Evolutionary conservation across 2,797 vertebrate genomes (phyloP).

Genomic region (Hybognathus amarus): DNA sequence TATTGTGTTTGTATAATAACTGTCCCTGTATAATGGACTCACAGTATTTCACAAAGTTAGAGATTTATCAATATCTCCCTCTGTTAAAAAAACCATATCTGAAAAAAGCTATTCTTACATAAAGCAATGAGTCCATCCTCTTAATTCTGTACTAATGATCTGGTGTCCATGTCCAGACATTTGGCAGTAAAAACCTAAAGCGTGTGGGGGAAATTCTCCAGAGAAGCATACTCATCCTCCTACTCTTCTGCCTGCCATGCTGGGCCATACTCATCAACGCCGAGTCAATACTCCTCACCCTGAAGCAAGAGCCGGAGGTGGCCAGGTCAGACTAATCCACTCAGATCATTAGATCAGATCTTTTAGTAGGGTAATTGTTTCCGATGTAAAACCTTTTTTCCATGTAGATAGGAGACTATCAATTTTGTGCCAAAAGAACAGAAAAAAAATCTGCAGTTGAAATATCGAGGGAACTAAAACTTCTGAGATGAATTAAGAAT

Average conservation of each 20-base stretch:
- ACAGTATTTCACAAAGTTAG: not conserved
- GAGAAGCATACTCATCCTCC: conserved; percentile 80
- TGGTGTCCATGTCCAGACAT: conserved; percentile 76
- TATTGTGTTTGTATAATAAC: no score
- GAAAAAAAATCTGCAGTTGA: no score
- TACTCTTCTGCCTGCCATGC: conserved; percentile 89
- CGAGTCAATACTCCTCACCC: conserved; percentile 77
- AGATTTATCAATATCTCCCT: not conserved
- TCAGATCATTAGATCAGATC: not conserved
- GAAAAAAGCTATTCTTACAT: not conserved
- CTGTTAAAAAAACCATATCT: not conserved
- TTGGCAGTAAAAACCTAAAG: conserved; percentile 86
- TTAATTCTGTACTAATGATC: conserved; percentile 4
- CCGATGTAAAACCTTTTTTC: not conserved
- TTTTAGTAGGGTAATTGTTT: not conserved
- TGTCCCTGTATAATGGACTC: no score
- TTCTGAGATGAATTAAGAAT: not conserved
- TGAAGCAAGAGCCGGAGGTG: conserved; percentile 83
- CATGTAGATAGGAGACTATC: not conserved
- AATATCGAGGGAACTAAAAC: no score
- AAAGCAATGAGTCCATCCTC: not conserved
- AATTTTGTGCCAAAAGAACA: not conserved
- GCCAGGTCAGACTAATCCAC: conserved; percentile 78
- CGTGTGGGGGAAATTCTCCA: conserved; percentile 89
- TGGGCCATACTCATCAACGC: conserved; percentile 90